Base-by-base conservation (phyloP, 2,797 vertebrate genomes). In the Pitangus sulphuratus region DNA sequence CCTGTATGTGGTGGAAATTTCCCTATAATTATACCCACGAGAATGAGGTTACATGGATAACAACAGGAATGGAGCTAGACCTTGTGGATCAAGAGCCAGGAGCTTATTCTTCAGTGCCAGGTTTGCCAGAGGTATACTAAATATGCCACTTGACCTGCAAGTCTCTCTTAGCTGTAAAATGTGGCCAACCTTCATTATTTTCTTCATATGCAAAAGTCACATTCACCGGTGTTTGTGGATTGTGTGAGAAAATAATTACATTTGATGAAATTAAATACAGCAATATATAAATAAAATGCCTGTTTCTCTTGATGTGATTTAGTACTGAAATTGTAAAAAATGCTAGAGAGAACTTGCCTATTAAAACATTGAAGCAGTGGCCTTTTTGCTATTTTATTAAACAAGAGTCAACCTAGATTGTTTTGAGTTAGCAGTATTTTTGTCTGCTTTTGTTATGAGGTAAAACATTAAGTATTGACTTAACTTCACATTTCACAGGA, bases 381-480 rank as follows among this genome's bases (percentile, higher is more conserved):
- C 40, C 70, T 77, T 92, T 72, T 79, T 76, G 74, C 86, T 93
- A 6, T 84, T 84, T 88, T 69, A 79, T 82, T 87, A 87, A 95
- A 79, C 48, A 79, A 84, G 37, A 86, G 44, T 77, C 51, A 80
- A 37, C 58, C 60, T 66, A 82, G 84, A 74, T 84, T 93, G 66
- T 86, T 95, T 93, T 79, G 72, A 84, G 40, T 93, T 88, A 86
- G 80, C 53, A 77, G 35, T 79, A 65, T 91, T 94, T 95, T 94
- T 85, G 84, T 77, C 82, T 96, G 61, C 71, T 77, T 92, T 24
- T 84, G 57, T 89, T 94, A 60, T 39, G 50, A 91, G 56, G 91
- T 92, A 92, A 95, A 96, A 87, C 68, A 87, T 74, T 0, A 22
- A 25, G 28, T 89, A 81, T 89, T 94, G 87, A 93, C 93, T 93